Evolutionary conservation across 2,113 vertebrate genomes (phyloP), one percentile per base, ranked within the genome.

Genomic region (Hirundichthys speculiger): DNA sequence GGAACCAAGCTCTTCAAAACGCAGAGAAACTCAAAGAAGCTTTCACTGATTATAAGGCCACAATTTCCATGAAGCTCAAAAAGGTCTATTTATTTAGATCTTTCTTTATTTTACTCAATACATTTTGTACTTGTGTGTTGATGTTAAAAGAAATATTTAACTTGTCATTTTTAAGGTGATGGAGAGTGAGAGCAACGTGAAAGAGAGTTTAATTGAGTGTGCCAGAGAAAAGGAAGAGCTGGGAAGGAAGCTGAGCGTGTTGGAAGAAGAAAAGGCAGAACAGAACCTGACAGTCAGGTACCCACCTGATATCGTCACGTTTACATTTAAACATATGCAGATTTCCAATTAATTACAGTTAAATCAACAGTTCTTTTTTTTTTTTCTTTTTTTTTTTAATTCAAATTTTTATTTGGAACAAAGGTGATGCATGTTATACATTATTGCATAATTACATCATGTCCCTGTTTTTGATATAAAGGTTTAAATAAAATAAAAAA

Each of bases 1-100:
- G 95, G 85, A 96, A 98, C 79, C 94, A 96, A 85, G 96, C 95
- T 3, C 90, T 98, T 1, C 79, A 87, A 80, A 96, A 96, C 57
- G 92, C 91, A 22, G 95, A 97, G 74, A 92, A 94, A 55, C 87
- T 98, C 56, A 94, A 93, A 43, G 94, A 90, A 69, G 90, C 95
- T 63, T 96, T 98, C 51, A 93, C 92, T 77, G 93, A 95, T 34
- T 95, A 95, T 85, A 96, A 94, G 82, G 86, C 88, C 62, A 94
- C 94, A 41, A 77, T 91, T 54, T 91, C 86, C 13, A 89, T 93
- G 61, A 95, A 95, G 77, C 55, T 98, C 45, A 86, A 94, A 62
- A 95, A 88, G 92, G 96, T 97, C 75, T 1, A 20, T 19, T 39
- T 41, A 41, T 39, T 58, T 3, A 25, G 19, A 18, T 19, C 1